phyloP scores from a whole-genome alignment of 2,888 invertebrate species.

The Tryphoninae sp. region DNA sequence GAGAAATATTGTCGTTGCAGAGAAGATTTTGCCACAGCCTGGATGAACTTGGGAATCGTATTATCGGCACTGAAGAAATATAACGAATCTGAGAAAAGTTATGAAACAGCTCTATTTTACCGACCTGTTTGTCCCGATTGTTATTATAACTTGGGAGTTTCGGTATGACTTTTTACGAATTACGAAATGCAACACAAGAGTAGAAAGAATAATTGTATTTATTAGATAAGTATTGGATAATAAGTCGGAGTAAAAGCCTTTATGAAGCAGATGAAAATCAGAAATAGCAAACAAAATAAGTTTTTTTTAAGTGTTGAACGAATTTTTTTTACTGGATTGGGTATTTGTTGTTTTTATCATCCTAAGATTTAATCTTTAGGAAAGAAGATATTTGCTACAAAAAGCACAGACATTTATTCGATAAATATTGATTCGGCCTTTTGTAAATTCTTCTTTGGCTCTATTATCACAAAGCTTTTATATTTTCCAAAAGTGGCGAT shows the following conservation, averaged over 20 bases:
- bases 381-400: too few species aligned
- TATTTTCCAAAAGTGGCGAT: too few species aligned
- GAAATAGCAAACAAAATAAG: too few species aligned
- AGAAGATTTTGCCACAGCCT: constrained; percentile 95
- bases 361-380: too few species aligned
- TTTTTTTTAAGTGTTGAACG: too few species aligned
- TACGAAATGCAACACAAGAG: not conserved
- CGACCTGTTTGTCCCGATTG: constrained; percentile 94
- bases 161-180: constrained; percentile 84
- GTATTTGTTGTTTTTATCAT: too few species aligned
- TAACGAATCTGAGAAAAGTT: constrained; percentile 89
- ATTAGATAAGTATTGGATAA: too few species aligned
- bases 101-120: constrained; percentile 89
- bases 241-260: too few species aligned
- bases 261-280: too few species aligned
- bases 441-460: not conserved
- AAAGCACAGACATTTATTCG: too few species aligned
- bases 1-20: constrained; percentile 80
- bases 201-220: not conserved
- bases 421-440: too few species aligned
- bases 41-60: constrained; percentile 99
- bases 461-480: not conserved
- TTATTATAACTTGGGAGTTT: constrained; percentile 96
- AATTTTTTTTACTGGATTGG: too few species aligned
- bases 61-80: constrained; percentile 88